phyloP scores from a whole-genome alignment of 2,113 vertebrate species.

The Bolborhynchus lineola region DNA sequence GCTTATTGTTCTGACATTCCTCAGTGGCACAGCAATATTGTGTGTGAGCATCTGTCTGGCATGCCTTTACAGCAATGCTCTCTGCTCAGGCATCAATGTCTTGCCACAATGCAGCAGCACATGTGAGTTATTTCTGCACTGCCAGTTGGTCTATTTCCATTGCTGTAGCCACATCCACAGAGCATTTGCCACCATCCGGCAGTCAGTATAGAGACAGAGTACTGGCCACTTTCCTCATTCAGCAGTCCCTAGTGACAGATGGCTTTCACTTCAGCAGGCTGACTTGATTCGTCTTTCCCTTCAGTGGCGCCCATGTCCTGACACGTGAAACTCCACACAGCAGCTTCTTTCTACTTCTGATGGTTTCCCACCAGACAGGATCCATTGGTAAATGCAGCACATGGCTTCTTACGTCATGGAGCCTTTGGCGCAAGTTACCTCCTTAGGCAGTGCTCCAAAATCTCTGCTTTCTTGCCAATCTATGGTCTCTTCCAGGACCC shows the following conservation, averaged over 20 bases:
- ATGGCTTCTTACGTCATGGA: not conserved
- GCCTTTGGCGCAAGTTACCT: not conserved
- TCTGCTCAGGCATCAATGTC: not conserved
- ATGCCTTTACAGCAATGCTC: not conserved
- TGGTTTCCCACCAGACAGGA: not conserved
- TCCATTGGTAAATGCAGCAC: no score
- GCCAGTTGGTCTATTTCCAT: not conserved
- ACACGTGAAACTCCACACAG: not conserved
- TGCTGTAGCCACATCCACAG: not conserved
- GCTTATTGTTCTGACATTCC: not conserved
- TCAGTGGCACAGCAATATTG: rapidly evolving
- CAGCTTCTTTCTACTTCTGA: not conserved
- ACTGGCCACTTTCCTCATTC: not conserved
- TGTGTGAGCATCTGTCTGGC: not conserved
- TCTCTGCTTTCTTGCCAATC: not conserved
- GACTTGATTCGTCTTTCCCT: not conserved
- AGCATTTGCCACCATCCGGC: not conserved
- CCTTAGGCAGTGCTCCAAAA: not conserved
- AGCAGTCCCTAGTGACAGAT: not conserved
- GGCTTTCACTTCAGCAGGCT: not conserved
- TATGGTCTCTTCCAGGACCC: not conserved
- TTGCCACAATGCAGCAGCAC: not conserved
- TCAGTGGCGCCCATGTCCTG: not conserved
- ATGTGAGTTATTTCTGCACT: not conserved
- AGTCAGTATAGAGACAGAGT: not conserved